Conservation (phyloP, 2,113 vertebrate species). For the Phalacrocorax brasilianus region DNA sequence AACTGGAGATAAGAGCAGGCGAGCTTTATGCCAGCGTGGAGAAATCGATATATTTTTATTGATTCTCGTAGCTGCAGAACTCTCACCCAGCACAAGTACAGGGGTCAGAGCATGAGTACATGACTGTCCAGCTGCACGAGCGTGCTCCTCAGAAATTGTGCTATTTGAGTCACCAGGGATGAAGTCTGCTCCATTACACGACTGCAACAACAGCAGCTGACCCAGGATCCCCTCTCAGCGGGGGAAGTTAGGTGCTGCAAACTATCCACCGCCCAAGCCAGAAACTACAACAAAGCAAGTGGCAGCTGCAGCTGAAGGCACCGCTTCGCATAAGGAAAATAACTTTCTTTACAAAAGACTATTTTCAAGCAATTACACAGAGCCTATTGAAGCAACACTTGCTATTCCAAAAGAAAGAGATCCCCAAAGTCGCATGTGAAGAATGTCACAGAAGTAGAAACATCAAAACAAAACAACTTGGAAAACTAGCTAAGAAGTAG, state of each 20-base stretch:
- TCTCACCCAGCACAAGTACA: conserved; percentile 7
- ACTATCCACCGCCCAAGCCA: neutral
- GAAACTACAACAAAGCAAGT: neutral
- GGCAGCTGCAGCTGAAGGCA: neutral
- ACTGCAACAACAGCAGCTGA: neutral
- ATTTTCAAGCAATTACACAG: neutral
- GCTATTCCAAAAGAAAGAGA: neutral
- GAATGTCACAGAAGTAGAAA: neutral
- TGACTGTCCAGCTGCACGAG: neutral
- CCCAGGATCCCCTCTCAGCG: neutral
- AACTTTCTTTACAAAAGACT: neutral
- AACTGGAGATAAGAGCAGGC: conserved; percentile 11
- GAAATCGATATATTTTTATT: conserved; percentile 49
- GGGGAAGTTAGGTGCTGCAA: neutral
- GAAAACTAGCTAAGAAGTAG: neutral
- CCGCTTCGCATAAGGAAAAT: neutral
- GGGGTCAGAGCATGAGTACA: neutral
- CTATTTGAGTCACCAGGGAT: neutral
- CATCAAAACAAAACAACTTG: neutral
- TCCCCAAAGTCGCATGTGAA: neutral
- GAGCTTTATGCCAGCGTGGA: neutral
- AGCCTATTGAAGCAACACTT: neutral
- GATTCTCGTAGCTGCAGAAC: conserved; percentile 39
- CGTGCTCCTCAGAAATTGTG: neutral
- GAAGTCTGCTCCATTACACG: neutral